Evolutionary conservation across 2,888 invertebrate genomes (phyloP), one percentile per base, ranked within the genome.

Genomic region (Cephus rjabovi): DNA sequence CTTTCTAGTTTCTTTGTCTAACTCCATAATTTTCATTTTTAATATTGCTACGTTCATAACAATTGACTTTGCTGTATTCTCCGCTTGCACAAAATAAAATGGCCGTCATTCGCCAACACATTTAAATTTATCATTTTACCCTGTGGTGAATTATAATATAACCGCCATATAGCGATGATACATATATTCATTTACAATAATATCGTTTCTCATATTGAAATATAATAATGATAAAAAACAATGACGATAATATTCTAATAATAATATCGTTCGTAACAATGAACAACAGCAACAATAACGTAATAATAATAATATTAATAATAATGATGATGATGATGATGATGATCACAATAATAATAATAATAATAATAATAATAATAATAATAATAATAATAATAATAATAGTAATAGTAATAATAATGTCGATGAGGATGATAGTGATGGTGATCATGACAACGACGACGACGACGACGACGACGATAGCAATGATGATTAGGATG

Each of bases 61-160:
- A 88, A 88, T 88, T 88, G 88, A 88, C 88, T 87, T 85, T 76
- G 37, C 74, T 40, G 15, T 77, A 76, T 76, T 37, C 73, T 70
- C 73, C 68, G 71, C 74, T 23, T 33, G 34, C 74, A 73, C 34
- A 86, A 85, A 87, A 89, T 87, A 89, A 90, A 90, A 89, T 89
- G 87, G 89, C 85, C 85, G 89, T 87, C 85, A 86, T 86, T 89
- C 87, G 84, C 87, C 83, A 84, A 86, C 85, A 85, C 84, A 83
- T 83, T 82, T 79, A 83, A 82, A 80, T 82, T 85, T 82, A 80
- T 81, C 81, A 82, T 87, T 69, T 89, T 91, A 91, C 91, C 91
- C 91, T 91, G 91, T 91, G 88, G 83, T 89, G 86, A 87, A 91
- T 90, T 91, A 89, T 85, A 89, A 89, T 90, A 87, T 87, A 87